Evolutionary conservation across 1,140 invertebrate genomes (phyloP).

Genomic region (Saccostrea glomerata): DNA sequence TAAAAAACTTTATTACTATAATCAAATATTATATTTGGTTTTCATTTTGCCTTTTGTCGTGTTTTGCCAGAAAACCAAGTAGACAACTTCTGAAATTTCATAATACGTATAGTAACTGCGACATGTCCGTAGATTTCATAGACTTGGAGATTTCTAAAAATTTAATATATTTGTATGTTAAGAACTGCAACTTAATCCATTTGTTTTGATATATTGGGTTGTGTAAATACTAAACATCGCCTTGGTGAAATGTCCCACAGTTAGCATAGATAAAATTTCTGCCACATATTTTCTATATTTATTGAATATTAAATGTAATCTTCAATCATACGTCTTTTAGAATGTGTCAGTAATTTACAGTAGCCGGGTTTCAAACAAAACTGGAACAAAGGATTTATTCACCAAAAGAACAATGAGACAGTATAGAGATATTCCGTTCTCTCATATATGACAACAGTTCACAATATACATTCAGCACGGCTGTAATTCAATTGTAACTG

Average conservation of each 20-base stretch:
- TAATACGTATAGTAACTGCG: no score
- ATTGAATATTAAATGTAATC: not conserved
- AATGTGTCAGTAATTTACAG: not conserved
- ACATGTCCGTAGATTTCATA: no score
- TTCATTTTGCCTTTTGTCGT: no score
- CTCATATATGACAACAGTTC: no score
- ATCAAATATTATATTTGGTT: no score
- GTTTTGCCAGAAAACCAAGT: no score
- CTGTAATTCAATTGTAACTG: not conserved
- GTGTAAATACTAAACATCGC: constrained; percentile 6
- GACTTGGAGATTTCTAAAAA: not conserved
- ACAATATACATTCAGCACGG: no score
- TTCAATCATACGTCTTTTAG: not conserved
- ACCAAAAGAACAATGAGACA: no score
- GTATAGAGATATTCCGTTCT: no score
- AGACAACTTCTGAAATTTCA: no score
- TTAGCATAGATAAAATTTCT: not conserved
- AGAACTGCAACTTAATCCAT: not conserved
- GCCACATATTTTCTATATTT: not conserved
- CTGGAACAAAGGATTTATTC: not conserved
- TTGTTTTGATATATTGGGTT: not conserved
- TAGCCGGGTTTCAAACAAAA: not conserved
- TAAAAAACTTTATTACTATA: no score
- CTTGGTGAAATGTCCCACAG: not conserved
- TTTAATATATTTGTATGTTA: constrained; percentile 7